Evolutionary conservation across 2,113 vertebrate genomes (phyloP), one percentile per base, ranked within the genome.

Genomic region (Hippoglossus stenolepis): DNA sequence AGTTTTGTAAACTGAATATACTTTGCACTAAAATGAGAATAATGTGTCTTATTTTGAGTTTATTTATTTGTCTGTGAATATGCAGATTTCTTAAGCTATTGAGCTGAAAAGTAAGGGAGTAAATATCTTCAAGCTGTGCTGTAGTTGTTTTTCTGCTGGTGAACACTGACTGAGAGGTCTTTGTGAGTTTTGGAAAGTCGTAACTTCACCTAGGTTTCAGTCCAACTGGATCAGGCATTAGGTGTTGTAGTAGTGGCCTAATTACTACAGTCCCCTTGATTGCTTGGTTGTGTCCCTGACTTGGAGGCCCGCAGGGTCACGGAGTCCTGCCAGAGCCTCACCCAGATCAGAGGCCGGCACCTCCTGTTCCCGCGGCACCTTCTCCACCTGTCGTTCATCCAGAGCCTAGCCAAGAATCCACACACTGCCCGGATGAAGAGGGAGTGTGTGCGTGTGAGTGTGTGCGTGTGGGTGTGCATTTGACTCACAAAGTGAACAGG

Each of bases 401-500:
- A 45, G 73, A 79, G 21, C 43, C 57, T 62, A 70, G 70, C 82
- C 83, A 69, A 78, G 73, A 75, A 65, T 45, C 21, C 73, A 76
- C 73, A 45, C 65, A 62, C 35, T 24, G 63, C 14, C 45, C 45
- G 15, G 45, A 49, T 18, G 43, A 59, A 71, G 65, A 72, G 56
- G 7, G 28, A 15, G 54, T 63, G 59, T 59, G 11, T 58, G n/a
- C 3, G 35, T 47, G 57, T 20, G 74, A 8, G 64, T 38, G 28
- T n/a, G n/a, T n/a, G n/a, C 12, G 57, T 64, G 60, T n/a, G 73
- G 5, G 64, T 51, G 79, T 67, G 72, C 13, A 51, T 51, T 63
- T 87, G 85, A 88, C 77, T 80, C 83, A 85, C 60, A 69, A 80
- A 79, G 82, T 87, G 86, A 86, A 47, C 67, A 58, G 73, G 80